Conservation (phyloP, 1,140 invertebrate species). For the Drosophila teissieri region DNA sequence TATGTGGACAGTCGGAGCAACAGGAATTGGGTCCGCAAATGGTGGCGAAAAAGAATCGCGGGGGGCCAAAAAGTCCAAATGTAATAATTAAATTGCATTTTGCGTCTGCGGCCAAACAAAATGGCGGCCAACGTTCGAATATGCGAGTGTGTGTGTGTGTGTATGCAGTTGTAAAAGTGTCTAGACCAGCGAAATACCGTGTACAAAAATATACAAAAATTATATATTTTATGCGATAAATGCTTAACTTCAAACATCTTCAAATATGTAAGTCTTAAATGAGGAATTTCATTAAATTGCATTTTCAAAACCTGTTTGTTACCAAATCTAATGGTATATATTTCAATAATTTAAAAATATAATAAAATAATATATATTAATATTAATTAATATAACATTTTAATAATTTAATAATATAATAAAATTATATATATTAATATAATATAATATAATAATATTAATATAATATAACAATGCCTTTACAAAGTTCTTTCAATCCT, state of each 20-base stretch:
- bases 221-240: no score
- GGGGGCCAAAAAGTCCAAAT: constrained; percentile 58
- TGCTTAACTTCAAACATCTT: no score
- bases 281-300: not conserved
- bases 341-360: no score
- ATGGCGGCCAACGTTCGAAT: constrained; percentile 57
- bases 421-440: no score
- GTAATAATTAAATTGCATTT: constrained; percentile 83
- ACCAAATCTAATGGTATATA: not conserved
- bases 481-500: not conserved
- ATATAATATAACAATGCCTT: no score
- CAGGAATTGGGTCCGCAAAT: constrained; percentile 1
- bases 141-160: constrained; percentile 8
- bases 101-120: constrained; percentile 77
- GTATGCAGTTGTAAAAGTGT: not conserved
- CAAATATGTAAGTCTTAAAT: no score
- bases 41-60: not conserved
- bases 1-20: constrained; percentile 32
- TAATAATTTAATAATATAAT: no score
- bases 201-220: not conserved
- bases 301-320: no score
- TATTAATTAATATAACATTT: no score
- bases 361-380: no score
- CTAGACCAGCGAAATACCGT: not conserved
- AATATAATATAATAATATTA: no score